These are phyloP conservation scores for Peribatodes rhomboidaria DNA, from an alignment of 2,888 invertebrate genomes.

Conservation along the genomic window DNA sequence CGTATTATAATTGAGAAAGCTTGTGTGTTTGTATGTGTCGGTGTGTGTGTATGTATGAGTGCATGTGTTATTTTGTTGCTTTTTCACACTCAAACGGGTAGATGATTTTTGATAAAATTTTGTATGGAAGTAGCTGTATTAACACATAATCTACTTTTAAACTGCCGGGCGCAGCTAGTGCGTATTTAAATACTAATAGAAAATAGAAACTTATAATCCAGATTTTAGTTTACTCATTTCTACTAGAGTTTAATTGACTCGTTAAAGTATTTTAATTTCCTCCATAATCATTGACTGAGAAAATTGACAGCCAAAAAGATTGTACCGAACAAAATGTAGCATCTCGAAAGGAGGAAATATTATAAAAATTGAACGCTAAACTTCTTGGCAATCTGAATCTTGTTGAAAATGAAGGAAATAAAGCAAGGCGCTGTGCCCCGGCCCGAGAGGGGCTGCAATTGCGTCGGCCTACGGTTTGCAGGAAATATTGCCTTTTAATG, in stretches of 20 bases:
- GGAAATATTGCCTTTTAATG: slow-evolving; percentile 61
- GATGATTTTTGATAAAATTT: no score
- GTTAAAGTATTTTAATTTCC: slow-evolving; percentile 21
- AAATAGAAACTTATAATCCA: no score
- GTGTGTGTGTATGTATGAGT: no score
- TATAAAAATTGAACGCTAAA: slow-evolving; percentile 73
- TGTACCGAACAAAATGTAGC: slow-evolving; percentile 55
- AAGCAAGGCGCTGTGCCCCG: slow-evolving; percentile 60
- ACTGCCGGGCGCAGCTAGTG: no score
- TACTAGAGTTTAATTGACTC: slow-evolving; percentile 27
- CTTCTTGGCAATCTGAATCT: slow-evolving; percentile 74
- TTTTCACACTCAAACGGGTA: no score
- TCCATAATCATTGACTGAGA: slow-evolving; percentile 46
- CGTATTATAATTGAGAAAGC: no score
- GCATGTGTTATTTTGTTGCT: no score
- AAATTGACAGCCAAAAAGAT: no score
- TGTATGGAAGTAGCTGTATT: no score
- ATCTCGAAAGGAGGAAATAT: slow-evolving; percentile 61
- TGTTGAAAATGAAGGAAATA: slow-evolving; percentile 75
- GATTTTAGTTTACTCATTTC: background rate
- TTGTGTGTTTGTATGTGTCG: no score
- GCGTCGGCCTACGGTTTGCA: slow-evolving; percentile 67
- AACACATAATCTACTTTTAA: no score
- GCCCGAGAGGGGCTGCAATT: slow-evolving; percentile 57
- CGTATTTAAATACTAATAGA: no score